A percentile compares a stretch with the other conserved stretches of the same genome.
phyloP scores from a whole-genome alignment of 2,888 invertebrate genomes.

The Cylindroiulus punctatus region DNA sequence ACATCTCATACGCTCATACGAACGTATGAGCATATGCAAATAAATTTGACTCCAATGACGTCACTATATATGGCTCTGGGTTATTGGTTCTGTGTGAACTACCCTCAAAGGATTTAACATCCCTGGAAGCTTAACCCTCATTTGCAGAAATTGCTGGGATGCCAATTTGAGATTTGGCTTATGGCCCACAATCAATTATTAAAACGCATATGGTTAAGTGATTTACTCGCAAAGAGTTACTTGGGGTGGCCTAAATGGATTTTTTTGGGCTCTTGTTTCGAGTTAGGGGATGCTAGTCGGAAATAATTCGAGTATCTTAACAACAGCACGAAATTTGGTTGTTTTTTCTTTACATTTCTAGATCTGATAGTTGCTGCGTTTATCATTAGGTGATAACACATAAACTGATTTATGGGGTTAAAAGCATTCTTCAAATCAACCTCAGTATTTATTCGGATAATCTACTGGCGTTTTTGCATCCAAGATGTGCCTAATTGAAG shows the following conservation, averaged over 20 bases:
- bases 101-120: conserved; percentile 1
- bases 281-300: background rate
- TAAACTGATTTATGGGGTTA: conserved; percentile 24
- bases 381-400: background rate
- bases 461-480: background rate
- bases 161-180: conserved; percentile 17
- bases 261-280: background rate
- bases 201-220: conserved; percentile 31
- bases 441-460: background rate
- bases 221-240: conserved; percentile 13
- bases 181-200: background rate
- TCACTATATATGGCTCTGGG: background rate
- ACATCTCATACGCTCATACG: too few relatives aligned
- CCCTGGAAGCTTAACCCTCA: background rate
- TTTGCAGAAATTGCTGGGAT: background rate
- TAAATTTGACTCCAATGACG: background rate
- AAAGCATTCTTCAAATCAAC: background rate
- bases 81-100: background rate
- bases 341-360: background rate
- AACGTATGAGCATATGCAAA: background rate
- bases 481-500: background rate
- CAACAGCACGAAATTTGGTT: background rate
- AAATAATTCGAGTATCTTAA: background rate
- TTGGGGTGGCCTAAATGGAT: background rate
- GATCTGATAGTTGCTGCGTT: background rate